Evolutionary conservation across 2,113 vertebrate species (phyloP).

Genomic region (Smithornis capensis): DNA sequence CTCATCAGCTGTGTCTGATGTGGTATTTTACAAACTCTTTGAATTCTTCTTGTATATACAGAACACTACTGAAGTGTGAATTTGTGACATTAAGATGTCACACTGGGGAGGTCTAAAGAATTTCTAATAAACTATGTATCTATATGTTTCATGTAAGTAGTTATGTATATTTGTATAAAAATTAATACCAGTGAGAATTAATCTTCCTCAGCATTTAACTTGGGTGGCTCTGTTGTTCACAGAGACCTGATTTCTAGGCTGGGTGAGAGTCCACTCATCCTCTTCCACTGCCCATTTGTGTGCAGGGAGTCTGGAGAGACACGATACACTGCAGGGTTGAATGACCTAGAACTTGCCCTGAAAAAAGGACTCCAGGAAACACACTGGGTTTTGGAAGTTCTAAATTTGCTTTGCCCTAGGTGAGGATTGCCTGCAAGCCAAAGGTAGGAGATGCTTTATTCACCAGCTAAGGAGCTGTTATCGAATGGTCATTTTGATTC

Average conservation of each 20-base stretch:
- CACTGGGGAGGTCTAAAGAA: background rate
- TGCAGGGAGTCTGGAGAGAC: background rate
- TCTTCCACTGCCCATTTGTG: no score
- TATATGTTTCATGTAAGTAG: background rate
- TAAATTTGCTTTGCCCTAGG: background rate
- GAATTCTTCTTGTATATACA: background rate
- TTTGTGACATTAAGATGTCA: background rate
- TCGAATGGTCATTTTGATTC: background rate
- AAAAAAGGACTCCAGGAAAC: background rate
- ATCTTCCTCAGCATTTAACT: background rate
- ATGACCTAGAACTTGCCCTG: background rate
- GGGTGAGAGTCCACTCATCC: background rate
- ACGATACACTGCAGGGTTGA: background rate
- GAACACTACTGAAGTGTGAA: background rate
- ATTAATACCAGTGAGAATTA: background rate
- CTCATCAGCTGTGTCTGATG: background rate
- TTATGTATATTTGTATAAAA: background rate
- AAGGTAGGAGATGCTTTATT: background rate
- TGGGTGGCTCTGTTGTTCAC: accelerated
- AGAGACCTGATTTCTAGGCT: background rate
- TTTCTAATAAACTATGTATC: background rate
- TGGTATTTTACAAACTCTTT: background rate
- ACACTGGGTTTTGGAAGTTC: background rate
- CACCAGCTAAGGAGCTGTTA: background rate
- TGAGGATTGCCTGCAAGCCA: background rate